Evolutionary conservation across 2,113 vertebrate genomes (phyloP).

Genomic region (Grammomys surdaster): DNA sequence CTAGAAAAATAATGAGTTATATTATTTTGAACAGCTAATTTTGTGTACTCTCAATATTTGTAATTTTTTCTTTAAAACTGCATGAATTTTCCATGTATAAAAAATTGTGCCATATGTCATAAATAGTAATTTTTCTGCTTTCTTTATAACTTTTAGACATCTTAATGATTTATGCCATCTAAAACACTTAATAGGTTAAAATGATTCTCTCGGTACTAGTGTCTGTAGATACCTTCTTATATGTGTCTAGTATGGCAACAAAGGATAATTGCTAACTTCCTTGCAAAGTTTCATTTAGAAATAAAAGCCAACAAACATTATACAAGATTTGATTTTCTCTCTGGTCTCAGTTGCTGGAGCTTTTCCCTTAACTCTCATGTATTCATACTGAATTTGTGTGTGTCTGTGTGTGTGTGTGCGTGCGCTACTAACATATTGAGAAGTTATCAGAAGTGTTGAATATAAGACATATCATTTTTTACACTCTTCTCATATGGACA

Average conservation of each 20-base stretch:
- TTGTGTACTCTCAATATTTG: constrained; percentile 22
- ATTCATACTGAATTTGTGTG: constrained; percentile 4
- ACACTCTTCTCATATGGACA: not conserved
- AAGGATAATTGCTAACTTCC: not conserved
- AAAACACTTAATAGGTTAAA: not conserved
- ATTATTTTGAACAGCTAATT: not conserved
- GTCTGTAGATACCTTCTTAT: not conserved
- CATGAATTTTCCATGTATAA: not conserved
- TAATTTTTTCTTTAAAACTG: not conserved
- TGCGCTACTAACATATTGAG: not conserved
- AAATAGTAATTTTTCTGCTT: not conserved
- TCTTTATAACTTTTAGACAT: not conserved
- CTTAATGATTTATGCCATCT: constrained; percentile 4
- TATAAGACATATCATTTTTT: constrained; percentile 35
- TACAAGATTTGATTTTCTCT: not conserved
- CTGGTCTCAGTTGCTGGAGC: not conserved
- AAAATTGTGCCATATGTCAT: not conserved
- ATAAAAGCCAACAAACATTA: not conserved
- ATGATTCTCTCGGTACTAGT: not conserved
- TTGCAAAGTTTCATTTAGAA: not conserved
- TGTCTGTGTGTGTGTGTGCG: not conserved
- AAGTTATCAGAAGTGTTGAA: not conserved
- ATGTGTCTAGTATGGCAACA: not conserved
- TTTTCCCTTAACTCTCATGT: not conserved
- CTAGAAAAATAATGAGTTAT: not conserved